phyloP scores from a whole-genome alignment of 2,797 vertebrate species.

The Antrozous pallidus region DNA sequence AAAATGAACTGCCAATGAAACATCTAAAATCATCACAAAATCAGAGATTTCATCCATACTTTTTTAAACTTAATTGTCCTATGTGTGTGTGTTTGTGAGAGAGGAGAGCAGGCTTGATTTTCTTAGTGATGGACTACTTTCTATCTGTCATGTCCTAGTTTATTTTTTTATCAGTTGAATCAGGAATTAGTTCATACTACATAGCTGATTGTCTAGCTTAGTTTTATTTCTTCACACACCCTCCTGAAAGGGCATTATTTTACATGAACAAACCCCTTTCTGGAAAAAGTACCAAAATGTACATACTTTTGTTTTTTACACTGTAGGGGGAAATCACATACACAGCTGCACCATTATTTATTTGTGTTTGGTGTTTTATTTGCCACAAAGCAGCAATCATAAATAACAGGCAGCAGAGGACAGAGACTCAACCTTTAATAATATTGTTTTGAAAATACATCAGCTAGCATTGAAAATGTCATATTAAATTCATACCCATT shows the following conservation, averaged over 20 bases:
- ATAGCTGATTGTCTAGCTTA: background rate
- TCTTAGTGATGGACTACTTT: background rate
- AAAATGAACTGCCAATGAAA: constrained; percentile 4
- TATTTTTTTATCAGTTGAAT: background rate
- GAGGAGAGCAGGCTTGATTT: background rate
- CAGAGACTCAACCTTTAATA: constrained; percentile 64
- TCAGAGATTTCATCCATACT: background rate
- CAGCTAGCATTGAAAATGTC: constrained; percentile 43
- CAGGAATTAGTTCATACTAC: background rate
- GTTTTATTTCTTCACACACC: background rate
- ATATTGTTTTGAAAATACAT: constrained; percentile 62
- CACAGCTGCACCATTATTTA: constrained; percentile 38
- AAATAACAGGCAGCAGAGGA: constrained; percentile 46
- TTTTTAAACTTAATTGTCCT: background rate
- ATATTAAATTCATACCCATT: constrained; percentile 68
- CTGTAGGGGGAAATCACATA: background rate
- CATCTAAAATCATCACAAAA: background rate
- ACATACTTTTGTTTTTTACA: constrained; percentile 53
- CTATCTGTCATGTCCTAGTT: background rate
- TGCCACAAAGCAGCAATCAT: constrained; percentile 61
- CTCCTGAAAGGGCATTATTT: background rate
- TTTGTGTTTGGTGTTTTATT: constrained; percentile 61
- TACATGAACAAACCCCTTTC: constrained; percentile 40
- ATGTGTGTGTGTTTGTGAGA: too few relatives aligned
- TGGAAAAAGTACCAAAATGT: background rate